Conservation (phyloP, 1,140 invertebrate genomes). For the Homalodisca vitripennis region DNA sequence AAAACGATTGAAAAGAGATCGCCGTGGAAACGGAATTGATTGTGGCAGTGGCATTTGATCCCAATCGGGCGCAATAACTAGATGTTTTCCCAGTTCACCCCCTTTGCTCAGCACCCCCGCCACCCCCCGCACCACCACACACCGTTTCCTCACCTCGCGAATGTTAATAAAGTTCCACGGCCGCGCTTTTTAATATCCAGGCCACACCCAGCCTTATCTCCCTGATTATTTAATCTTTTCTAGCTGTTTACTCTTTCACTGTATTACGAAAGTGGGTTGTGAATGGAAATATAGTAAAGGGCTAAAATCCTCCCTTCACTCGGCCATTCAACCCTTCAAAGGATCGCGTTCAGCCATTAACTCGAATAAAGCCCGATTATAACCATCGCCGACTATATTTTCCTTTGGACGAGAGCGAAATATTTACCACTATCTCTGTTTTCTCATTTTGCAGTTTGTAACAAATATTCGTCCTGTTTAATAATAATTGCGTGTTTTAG, state of each 20-base stretch:
- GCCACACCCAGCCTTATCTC: constrained; percentile 8
- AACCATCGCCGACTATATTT: too few relatives aligned
- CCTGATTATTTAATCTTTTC: constrained; percentile 20
- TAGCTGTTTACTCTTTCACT: constrained; percentile 17
- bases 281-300: too few relatives aligned
- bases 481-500: too few relatives aligned
- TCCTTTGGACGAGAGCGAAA: too few relatives aligned
- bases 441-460: too few relatives aligned
- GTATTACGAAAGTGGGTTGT: too few relatives aligned
- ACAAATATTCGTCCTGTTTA: too few relatives aligned
- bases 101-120: not conserved
- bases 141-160: not conserved
- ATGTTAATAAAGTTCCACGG: constrained; percentile 2
- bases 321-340: too few relatives aligned
- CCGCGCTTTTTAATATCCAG: constrained; percentile 9
- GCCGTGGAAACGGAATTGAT: constrained; percentile 2
- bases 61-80: constrained; percentile 11
- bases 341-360: too few relatives aligned
- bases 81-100: not conserved
- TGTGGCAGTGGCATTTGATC: constrained; percentile 21
- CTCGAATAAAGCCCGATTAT: too few relatives aligned
- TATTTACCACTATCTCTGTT: too few relatives aligned
- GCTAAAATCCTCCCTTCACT: too few relatives aligned
- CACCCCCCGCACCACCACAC: not conserved
- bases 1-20: constrained; percentile 13